A percentile compares a stretch with the other conserved stretches of the same genome.
Conservation (phyloP, 2,888 invertebrate genomes). For the Rosalia funebris region DNA sequence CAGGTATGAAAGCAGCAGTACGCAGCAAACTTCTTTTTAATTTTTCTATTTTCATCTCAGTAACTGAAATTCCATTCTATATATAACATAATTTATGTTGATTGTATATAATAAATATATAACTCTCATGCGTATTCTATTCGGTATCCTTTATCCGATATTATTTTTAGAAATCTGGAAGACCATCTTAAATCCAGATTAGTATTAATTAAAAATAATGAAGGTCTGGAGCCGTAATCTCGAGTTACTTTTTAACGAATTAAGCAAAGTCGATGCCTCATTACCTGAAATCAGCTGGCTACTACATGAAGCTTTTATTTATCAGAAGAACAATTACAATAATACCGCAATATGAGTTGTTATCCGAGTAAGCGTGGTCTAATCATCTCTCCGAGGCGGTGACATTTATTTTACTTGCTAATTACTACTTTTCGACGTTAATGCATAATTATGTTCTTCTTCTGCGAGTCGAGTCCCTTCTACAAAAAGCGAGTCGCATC, state of each 20-base stretch:
- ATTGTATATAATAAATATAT: too few relatives aligned
- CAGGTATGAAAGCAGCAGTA: too few relatives aligned
- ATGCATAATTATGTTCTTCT: conserved; percentile 38
- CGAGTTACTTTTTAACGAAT: background rate
- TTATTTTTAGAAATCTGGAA: background rate
- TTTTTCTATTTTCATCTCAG: too few relatives aligned
- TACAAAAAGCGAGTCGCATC: conserved; percentile 29
- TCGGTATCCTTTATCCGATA: background rate
- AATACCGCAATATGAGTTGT: conserved; percentile 21
- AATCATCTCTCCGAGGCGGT: conserved; percentile 26
- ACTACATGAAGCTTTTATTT: conserved; percentile 1
- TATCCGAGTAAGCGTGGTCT: conserved; percentile 23
- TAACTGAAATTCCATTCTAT: too few relatives aligned
- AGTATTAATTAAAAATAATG: conserved; percentile 7
- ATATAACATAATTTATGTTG: too few relatives aligned
- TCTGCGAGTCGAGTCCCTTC: conserved; percentile 22
- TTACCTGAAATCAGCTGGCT: background rate
- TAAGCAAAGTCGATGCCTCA: background rate
- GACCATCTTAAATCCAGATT: background rate
- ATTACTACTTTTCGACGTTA: conserved; percentile 42
- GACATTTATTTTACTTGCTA: conserved; percentile 36
- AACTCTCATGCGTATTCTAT: too few relatives aligned
- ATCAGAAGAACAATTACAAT: conserved; percentile 20
- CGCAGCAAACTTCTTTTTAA: too few relatives aligned
- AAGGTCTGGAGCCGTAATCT: background rate